These are phyloP conservation scores for Abrostola triplasia DNA, from an alignment of 2,888 invertebrate genomes.

Conservation along the genomic window DNA sequence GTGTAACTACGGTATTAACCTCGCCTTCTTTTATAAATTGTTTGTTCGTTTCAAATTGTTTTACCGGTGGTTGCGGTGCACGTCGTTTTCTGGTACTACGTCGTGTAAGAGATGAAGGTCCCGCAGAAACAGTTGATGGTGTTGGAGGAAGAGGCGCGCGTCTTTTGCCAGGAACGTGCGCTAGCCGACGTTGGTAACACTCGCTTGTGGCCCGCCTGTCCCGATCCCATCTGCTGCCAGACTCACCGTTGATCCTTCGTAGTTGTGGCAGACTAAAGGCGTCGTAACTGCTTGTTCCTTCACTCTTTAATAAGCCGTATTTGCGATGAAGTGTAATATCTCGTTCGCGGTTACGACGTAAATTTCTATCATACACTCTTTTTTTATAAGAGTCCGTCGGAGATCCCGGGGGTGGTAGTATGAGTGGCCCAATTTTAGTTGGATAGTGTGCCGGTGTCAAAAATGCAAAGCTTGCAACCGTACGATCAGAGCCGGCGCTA, in stretches of 20 bases:
- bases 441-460: conserved; percentile 88
- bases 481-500: conserved; percentile 91
- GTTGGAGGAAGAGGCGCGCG: conserved; percentile 92
- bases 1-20: conserved; percentile 30
- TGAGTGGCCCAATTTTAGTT: conserved; percentile 72
- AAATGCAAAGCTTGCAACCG: conserved; percentile 92
- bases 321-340: conserved; percentile 90
- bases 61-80: conserved; percentile 87
- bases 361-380: conserved; percentile 89
- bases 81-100: conserved; percentile 80
- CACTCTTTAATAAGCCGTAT: conserved; percentile 86
- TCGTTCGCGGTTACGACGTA: conserved; percentile 88
- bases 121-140: conserved; percentile 62
- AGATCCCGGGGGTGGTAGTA: conserved; percentile 85
- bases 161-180: conserved; percentile 93
- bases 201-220: conserved; percentile 90
- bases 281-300: conserved; percentile 72
- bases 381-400: conserved; percentile 90
- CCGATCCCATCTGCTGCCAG: conserved; percentile 64
- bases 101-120: conserved; percentile 69
- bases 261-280: conserved; percentile 76
- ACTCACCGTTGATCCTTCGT: conserved; percentile 56
- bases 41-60: conserved; percentile 54
- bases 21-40: conserved; percentile 52
- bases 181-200: conserved; percentile 88